phyloP scores from a whole-genome alignment of 2,797 vertebrate species.

The Chromis chromis region DNA sequence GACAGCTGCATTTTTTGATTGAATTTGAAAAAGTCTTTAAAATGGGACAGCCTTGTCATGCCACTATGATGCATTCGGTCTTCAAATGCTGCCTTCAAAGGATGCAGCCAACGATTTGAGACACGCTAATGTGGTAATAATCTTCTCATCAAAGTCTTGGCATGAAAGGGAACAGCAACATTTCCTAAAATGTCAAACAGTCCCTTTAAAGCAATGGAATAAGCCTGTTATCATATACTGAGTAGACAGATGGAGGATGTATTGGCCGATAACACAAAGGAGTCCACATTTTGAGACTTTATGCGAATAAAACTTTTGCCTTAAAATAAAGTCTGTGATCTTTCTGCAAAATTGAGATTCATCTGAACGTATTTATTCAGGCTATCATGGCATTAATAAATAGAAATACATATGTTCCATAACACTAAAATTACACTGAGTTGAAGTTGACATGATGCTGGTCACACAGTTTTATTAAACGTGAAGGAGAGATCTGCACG shows the following conservation, averaged over 20 bases:
- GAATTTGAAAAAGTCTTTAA: too few relatives aligned
- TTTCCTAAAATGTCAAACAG: not conserved
- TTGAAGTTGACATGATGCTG: conserved; percentile 62
- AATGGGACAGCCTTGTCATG: too few relatives aligned
- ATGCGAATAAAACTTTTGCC: conserved; percentile 3
- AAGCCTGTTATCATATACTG: not conserved
- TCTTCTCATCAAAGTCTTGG: not conserved
- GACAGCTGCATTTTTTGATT: too few relatives aligned
- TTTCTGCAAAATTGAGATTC: conserved; percentile 24
- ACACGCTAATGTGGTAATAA: not conserved
- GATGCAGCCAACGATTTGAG: too few relatives aligned
- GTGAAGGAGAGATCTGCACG: conserved; percentile 39
- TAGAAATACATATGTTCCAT: conserved; percentile 83
- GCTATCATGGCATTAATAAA: conserved; percentile 88
- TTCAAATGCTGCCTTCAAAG: too few relatives aligned
- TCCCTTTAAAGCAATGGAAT: not conserved
- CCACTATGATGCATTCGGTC: too few relatives aligned
- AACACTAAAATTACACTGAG: conserved; percentile 66
- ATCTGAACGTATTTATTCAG: conserved; percentile 86
- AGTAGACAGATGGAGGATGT: not conserved
- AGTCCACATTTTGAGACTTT: conserved; percentile 2
- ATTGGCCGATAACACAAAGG: not conserved
- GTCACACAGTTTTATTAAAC: conserved; percentile 72
- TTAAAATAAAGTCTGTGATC: conserved; percentile 22
- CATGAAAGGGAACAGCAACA: too few relatives aligned